A percentile compares a stretch with the other conserved stretches of the same genome.
Evolutionary conservation across 2,113 vertebrate species (phyloP).

Genomic region (Caracal caracal): DNA sequence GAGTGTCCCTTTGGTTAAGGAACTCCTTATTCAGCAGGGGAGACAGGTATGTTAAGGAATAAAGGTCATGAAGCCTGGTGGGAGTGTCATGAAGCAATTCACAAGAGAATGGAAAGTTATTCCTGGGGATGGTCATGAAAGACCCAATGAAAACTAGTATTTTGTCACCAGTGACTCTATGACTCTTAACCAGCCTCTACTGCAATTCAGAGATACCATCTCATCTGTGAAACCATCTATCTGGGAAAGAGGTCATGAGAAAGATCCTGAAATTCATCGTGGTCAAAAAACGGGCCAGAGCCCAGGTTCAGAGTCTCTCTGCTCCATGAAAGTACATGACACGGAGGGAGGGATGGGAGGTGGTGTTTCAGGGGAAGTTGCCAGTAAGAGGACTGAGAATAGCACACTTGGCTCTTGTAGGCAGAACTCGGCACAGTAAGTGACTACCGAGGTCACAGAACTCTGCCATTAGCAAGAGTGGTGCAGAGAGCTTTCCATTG

Average conservation of each 20-base stretch:
- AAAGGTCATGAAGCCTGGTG: background rate
- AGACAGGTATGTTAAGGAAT: background rate
- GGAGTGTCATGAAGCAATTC: background rate
- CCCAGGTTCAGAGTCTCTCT: background rate
- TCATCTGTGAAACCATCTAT: background rate
- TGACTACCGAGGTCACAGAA: background rate
- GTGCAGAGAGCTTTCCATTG: background rate
- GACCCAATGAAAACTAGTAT: background rate
- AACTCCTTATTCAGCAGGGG: background rate
- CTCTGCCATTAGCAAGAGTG: background rate
- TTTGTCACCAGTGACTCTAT: background rate
- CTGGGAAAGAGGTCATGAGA: background rate
- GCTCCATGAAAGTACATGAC: background rate
- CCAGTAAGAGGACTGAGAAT: background rate
- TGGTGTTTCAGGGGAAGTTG: background rate
- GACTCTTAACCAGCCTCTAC: background rate
- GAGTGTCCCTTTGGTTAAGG: background rate
- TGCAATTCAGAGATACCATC: background rate
- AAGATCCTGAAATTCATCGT: background rate
- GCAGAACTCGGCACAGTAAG: background rate
- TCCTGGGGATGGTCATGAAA: background rate
- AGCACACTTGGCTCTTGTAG: background rate
- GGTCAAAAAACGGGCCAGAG: background rate
- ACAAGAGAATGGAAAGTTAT: background rate
- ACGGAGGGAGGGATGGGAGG: too few species aligned